Percentiles rank a stretch among this genome's conserved stretches.
Conservation (phyloP, 1,140 invertebrate genomes). For the Calephelis virginiensis region DNA sequence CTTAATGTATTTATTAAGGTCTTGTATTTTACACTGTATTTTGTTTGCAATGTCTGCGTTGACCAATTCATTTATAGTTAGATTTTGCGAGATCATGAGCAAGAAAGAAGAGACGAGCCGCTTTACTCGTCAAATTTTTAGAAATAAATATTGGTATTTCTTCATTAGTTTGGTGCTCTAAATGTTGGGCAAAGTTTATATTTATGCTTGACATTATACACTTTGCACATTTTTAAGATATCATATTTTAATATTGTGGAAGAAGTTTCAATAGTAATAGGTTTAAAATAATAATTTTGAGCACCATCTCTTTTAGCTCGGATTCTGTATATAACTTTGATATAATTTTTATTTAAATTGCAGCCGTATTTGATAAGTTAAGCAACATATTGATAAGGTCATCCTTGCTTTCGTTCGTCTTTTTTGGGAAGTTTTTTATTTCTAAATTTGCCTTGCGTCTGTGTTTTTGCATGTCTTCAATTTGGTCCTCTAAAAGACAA, state of each 20-base stretch:
- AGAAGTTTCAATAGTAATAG: neutral
- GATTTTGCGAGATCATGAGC: neutral
- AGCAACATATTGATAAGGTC: too few relatives aligned
- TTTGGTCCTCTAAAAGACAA: neutral
- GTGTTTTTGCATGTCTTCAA: neutral
- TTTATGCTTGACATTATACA: neutral
- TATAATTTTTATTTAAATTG: too few relatives aligned
- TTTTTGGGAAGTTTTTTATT: slow-evolving; percentile 1
- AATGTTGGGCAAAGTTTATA: neutral
- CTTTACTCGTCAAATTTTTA: neutral
- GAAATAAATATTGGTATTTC: neutral
- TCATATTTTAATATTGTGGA: neutral
- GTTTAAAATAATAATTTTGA: too few relatives aligned
- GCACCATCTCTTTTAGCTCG: slow-evolving; percentile 27
- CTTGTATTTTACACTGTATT: too few relatives aligned
- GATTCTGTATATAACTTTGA: too few relatives aligned
- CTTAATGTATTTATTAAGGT: too few relatives aligned
- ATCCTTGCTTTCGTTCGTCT: neutral
- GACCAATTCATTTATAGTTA: too few relatives aligned
- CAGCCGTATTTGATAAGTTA: too few relatives aligned
- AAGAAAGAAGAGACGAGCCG: neutral
- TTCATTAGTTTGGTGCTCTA: neutral
- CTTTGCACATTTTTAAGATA: neutral
- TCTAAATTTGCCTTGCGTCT: neutral
- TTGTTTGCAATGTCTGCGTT: too few relatives aligned